A percentile compares a stretch with the other conserved stretches of the same genome.
phyloP scores from a whole-genome alignment of 1,140 invertebrate genomes.

The Oryctes rhinoceros region DNA sequence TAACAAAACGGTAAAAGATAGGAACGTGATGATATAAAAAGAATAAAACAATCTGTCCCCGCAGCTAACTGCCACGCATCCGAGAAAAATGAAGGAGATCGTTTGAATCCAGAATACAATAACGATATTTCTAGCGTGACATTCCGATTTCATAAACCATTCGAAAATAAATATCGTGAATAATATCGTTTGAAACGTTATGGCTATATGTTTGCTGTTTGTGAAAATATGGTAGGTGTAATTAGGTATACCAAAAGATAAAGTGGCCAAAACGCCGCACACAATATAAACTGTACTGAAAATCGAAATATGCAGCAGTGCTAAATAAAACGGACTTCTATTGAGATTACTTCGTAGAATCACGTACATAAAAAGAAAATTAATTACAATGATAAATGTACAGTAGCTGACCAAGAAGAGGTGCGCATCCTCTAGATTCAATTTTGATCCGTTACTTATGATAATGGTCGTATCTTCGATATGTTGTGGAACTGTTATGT shows the following conservation, averaged over 20 bases:
- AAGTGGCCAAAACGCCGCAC: background rate
- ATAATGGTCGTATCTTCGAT: too few relatives aligned
- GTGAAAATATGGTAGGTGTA: background rate
- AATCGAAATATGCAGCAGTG: background rate
- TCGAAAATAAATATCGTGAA: background rate
- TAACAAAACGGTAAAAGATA: constrained; percentile 2
- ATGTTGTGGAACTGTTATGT: background rate
- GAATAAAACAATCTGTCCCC: background rate
- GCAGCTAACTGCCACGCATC: background rate
- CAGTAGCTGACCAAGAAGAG: background rate
- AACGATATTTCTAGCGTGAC: background rate
- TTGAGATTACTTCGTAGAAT: background rate
- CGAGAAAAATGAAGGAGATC: background rate
- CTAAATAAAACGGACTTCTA: constrained; percentile 16
- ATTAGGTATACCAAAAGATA: background rate
- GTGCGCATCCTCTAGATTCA: background rate
- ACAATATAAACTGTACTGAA: background rate
- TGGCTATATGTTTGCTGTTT: background rate
- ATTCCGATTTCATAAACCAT: background rate
- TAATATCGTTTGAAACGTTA: background rate
- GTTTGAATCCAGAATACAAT: background rate
- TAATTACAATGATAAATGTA: background rate
- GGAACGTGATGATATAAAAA: background rate
- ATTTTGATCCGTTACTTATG: too few relatives aligned
- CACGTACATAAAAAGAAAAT: constrained; percentile 1